These are phyloP conservation scores for Lepidostoma basale DNA, from an alignment of 1,140 invertebrate genomes.

Conservation along the genomic window DNA sequence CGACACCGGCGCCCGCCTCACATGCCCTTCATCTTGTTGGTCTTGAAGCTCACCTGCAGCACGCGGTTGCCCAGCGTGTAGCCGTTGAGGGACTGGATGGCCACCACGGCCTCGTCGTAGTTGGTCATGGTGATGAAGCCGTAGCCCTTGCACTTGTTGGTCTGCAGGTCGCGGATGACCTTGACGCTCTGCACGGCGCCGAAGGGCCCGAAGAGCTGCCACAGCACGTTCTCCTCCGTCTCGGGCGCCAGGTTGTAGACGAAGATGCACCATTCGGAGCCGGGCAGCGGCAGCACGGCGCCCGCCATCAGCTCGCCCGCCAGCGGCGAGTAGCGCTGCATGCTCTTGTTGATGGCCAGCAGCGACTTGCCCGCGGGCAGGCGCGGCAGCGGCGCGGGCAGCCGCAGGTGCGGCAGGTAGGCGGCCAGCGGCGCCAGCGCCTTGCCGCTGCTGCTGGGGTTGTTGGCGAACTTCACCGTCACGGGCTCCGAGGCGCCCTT, in stretches of 20 bases:
- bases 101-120: constrained; percentile 97
- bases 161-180: constrained; percentile 95
- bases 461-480: constrained; percentile 99
- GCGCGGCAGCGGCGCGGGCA: constrained; percentile 64
- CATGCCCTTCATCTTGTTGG: constrained; percentile 90
- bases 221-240: constrained; percentile 97
- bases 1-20: constrained; percentile 60
- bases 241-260: constrained; percentile 98
- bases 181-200: constrained; percentile 98
- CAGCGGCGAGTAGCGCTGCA: constrained; percentile 88
- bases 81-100: constrained; percentile 97
- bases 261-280: constrained; percentile 96
- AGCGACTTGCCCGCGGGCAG: constrained; percentile 76
- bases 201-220: constrained; percentile 99
- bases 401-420: constrained; percentile 82
- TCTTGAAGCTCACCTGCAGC: constrained; percentile 98
- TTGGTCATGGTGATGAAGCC: constrained; percentile 99
- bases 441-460: constrained; percentile 93
- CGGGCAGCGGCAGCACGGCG: constrained; percentile 59
- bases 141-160: constrained; percentile 99
- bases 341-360: constrained; percentile 66
- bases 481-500: constrained; percentile 96
- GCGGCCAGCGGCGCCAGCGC: constrained; percentile 90
- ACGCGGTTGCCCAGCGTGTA: constrained; percentile 97
- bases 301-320: constrained; percentile 87